Conservation (phyloP, 2,888 invertebrate genomes). For the Megaustenia siamemsis region DNA sequence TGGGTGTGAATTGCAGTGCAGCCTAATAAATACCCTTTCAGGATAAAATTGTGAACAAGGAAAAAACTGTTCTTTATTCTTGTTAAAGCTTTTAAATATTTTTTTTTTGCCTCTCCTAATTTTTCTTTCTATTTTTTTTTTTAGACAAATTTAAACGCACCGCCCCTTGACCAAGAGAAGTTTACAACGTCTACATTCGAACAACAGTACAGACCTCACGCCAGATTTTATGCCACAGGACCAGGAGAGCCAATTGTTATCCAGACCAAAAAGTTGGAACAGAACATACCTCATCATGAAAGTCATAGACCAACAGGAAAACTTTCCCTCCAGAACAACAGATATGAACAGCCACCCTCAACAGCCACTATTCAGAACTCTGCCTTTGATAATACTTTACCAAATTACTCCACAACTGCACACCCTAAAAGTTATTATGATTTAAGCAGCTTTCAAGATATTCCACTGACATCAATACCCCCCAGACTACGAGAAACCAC, state of each 20-base stretch:
- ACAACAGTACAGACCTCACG: conserved; percentile 43
- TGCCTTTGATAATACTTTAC: conserved; percentile 26
- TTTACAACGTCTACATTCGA: conserved; percentile 56
- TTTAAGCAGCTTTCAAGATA: conserved; percentile 37
- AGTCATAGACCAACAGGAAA: background rate
- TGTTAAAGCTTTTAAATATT: background rate
- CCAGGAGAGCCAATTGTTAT: conserved; percentile 64
- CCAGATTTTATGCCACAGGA: conserved; percentile 57
- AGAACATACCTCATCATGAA: background rate
- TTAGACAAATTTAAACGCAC: conserved; percentile 28
- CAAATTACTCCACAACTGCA: background rate
- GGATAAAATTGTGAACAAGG: too few relatives aligned
- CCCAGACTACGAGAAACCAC: too few relatives aligned
- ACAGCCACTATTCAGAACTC: conserved; percentile 42
- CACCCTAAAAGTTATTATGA: conserved; percentile 39
- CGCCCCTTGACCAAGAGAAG: too few relatives aligned
- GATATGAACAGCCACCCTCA: background rate
- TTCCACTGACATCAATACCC: conserved; percentile 20
- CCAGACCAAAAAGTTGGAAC: conserved; percentile 17
- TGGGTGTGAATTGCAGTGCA: too few relatives aligned
- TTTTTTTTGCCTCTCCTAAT: background rate
- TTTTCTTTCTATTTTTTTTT: too few relatives aligned
- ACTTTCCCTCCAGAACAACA: background rate
- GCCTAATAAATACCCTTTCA: too few relatives aligned
- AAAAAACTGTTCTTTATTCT: too few relatives aligned